Evolutionary conservation across 1,140 invertebrate species (phyloP).

Genomic region (Daktulosphaira vitifoliae): DNA sequence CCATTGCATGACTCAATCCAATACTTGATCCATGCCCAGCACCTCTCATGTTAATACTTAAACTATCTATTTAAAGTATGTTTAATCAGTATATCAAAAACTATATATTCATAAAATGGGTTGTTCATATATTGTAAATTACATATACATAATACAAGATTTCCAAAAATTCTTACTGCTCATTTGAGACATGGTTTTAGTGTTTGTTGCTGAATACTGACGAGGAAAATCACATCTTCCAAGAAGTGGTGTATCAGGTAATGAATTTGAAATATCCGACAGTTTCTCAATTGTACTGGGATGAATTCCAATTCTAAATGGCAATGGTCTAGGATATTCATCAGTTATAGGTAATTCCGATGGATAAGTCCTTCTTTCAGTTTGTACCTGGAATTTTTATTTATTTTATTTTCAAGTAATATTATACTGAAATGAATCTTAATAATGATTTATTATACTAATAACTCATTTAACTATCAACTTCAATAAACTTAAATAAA

Average conservation of each 20-base stretch:
- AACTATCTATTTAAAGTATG: not conserved
- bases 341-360: constrained; percentile 13
- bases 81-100: not conserved
- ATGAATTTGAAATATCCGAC: constrained; percentile 22
- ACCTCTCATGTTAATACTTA: constrained; percentile 38
- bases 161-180: not conserved
- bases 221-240: constrained; percentile 27
- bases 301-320: constrained; percentile 7
- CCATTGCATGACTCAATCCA: constrained; percentile 49
- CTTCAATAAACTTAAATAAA: no score
- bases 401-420: no score
- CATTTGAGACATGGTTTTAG: constrained; percentile 30
- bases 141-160: no score
- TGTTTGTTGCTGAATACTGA: constrained; percentile 18
- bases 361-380: constrained; percentile 28
- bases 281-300: constrained; percentile 28
- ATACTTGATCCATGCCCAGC: constrained; percentile 35
- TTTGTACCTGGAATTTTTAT: constrained; percentile 4
- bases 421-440: no score
- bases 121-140: no score
- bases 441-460: no score
- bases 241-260: constrained; percentile 20
- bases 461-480: no score
- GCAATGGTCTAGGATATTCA: constrained; percentile 2
- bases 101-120: no score